Percentiles rank a stretch among this genome's conserved stretches.
These are phyloP conservation scores for Virgularia gustaviana DNA, from an alignment of 92 coral and sea anemone species.

Conservation along the genomic window DNA sequence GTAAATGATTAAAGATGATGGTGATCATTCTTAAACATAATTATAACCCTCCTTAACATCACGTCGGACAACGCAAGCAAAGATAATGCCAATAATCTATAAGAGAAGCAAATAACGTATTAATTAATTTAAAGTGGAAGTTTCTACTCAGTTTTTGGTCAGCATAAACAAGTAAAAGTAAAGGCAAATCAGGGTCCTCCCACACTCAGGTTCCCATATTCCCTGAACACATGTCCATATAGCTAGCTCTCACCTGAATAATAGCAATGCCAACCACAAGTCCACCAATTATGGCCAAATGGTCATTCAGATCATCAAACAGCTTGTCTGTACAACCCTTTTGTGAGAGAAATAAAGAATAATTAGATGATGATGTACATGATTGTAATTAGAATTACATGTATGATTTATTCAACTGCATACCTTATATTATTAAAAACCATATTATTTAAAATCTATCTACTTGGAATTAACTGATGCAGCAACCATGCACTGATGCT, in stretches of 20 bases:
- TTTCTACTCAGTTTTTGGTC: neutral
- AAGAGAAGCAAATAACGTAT: neutral
- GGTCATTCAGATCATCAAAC: slow-evolving; percentile 22
- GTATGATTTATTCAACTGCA: too few species aligned
- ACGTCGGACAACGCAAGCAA: slow-evolving; percentile 23
- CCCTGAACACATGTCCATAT: neutral
- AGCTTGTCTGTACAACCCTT: slow-evolving; percentile 24
- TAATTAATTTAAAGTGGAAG: neutral
- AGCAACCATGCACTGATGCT: too few species aligned
- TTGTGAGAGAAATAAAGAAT: neutral
- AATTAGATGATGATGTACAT: neutral
- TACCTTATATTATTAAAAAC: too few species aligned
- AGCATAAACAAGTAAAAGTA: too few species aligned
- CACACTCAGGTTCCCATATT: neutral
- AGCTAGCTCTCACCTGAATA: slow-evolving; percentile 7
- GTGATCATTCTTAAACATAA: slow-evolving; percentile 3
- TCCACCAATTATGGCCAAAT: slow-evolving; percentile 25
- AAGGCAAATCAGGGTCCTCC: too few species aligned
- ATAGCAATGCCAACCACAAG: slow-evolving; percentile 5
- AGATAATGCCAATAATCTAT: slow-evolving; percentile 19
- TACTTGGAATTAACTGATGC: too few species aligned
- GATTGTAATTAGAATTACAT: neutral
- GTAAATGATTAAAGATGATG: too few species aligned
- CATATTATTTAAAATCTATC: too few species aligned
- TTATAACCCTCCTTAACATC: slow-evolving; percentile 28